Percentiles rank a stretch among this genome's conserved stretches.
Conservation (phyloP, 2,888 invertebrate species). For the Halocaridina rubra region DNA sequence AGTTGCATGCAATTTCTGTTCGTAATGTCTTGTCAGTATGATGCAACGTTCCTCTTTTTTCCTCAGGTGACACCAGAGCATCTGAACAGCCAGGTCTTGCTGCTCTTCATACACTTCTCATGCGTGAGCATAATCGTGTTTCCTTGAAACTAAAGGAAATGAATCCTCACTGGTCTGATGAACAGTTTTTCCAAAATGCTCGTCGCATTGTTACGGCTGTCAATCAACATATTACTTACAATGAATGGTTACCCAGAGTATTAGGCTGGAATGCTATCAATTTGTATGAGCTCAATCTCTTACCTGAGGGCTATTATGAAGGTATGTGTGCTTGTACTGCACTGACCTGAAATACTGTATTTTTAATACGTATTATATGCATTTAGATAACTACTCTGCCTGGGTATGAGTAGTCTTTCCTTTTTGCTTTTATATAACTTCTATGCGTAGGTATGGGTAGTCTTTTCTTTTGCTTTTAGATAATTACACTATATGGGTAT, state of each 20-base stretch:
- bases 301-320: constrained; percentile 85
- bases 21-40: no score
- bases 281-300: constrained; percentile 85
- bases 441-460: no score
- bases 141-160: constrained; percentile 82
- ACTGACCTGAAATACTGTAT: no score
- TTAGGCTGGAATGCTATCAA: constrained; percentile 91
- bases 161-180: constrained; percentile 91
- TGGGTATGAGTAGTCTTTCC: no score
- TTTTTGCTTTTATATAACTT: no score
- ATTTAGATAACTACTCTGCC: no score
- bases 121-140: constrained; percentile 91
- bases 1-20: no score
- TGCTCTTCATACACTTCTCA: constrained; percentile 86
- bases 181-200: constrained; percentile 84
- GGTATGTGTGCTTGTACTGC: no score
- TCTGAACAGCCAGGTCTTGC: constrained; percentile 93
- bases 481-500: no score
- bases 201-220: constrained; percentile 82
- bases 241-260: constrained; percentile 90
- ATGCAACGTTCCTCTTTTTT: no score
- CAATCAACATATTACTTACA: constrained; percentile 85
- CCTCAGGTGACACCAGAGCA: constrained; percentile 83
- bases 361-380: no score
- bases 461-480: no score